A percentile compares a stretch with the other conserved stretches of the same genome.
Evolutionary conservation across 2,797 vertebrate genomes (phyloP).

Genomic region (Sebastes oblongus): DNA sequence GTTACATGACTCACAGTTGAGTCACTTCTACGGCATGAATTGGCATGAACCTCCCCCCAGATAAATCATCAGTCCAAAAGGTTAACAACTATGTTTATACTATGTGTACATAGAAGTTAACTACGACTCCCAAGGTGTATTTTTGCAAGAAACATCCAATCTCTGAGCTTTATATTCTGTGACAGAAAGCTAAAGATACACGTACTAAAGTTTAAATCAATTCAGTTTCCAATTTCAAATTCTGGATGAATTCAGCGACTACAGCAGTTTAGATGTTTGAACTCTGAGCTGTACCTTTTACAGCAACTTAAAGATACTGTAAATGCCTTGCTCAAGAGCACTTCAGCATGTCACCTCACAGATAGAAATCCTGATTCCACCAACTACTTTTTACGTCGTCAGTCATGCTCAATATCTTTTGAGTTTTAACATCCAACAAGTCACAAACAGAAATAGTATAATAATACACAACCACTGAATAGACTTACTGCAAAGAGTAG

Average conservation of each 20-base stretch:
- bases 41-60: not conserved
- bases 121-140: no score
- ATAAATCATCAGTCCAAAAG: not conserved
- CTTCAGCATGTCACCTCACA: not conserved
- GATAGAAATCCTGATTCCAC: not conserved
- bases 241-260: not conserved
- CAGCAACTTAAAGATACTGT: not conserved
- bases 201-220: not conserved
- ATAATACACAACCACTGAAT: not conserved
- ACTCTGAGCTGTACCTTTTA: not conserved
- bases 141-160: no score
- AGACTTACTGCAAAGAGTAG: slow-evolving; percentile 91
- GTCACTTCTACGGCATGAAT: not conserved
- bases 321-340: not conserved
- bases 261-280: not conserved
- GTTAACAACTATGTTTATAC: not conserved
- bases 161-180: not conserved
- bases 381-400: not conserved
- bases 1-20: not conserved
- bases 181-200: not conserved
- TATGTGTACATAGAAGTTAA: no score
- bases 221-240: not conserved
- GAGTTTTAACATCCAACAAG: not conserved
- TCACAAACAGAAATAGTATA: not conserved
- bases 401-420: not conserved